Evolutionary conservation across 2,888 invertebrate species (phyloP).

Genomic region (Machimus atricapillus): DNA sequence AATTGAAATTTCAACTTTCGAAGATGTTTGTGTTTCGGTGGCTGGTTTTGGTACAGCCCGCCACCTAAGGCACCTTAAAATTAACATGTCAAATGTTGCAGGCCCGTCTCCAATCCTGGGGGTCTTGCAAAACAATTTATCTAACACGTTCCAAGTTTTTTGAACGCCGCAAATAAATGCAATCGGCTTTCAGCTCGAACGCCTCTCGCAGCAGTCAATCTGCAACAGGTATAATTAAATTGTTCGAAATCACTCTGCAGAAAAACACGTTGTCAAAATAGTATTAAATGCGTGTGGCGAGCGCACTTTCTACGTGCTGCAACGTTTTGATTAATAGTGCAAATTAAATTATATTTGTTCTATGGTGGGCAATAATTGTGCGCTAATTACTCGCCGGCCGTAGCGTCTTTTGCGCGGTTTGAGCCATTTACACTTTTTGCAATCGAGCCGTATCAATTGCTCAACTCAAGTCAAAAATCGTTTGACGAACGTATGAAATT

Average conservation of each 20-base stretch:
- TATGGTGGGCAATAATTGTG: not conserved
- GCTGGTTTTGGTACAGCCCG: not conserved
- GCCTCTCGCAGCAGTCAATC: not conserved
- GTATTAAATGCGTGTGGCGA: not conserved
- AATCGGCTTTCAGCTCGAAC: not conserved
- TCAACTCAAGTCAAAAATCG: not conserved
- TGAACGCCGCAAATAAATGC: not conserved
- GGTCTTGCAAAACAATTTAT: not conserved
- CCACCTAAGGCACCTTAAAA: not conserved
- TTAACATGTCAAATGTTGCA: not conserved
- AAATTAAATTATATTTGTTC: conserved; percentile 9
- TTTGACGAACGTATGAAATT: not conserved
- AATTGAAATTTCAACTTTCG: not conserved
- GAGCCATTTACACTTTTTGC: not conserved
- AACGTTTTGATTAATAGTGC: not conserved
- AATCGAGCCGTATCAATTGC: not conserved
- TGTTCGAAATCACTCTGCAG: not conserved
- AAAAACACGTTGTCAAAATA: conserved; percentile 18
- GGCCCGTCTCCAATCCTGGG: not conserved
- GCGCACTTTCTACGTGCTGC: not conserved
- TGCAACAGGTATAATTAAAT: conserved; percentile 6
- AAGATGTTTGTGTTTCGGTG: not conserved
- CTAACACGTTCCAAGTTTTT: not conserved
- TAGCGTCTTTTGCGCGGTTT: not conserved
- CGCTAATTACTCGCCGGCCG: not conserved